phyloP scores from a whole-genome alignment of 2,797 vertebrate genomes.

The Naso thynnoides region DNA sequence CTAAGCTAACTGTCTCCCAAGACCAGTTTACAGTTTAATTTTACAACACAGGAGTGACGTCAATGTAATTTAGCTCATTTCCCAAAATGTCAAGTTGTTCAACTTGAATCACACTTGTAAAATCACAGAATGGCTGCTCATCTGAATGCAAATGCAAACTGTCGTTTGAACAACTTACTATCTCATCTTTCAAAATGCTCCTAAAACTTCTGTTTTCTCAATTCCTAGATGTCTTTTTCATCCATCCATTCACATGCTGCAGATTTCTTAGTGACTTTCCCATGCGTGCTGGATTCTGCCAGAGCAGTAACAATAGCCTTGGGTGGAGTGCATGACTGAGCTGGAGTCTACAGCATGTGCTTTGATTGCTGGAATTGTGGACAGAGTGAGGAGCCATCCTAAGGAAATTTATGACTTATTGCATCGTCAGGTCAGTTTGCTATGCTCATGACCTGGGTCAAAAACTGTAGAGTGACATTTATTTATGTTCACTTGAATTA shows the following conservation, averaged over 20 bases:
- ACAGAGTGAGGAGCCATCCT: slow-evolving; percentile 45
- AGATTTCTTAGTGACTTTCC: slow-evolving; percentile 78
- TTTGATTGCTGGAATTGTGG: slow-evolving; percentile 70
- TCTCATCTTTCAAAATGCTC: slow-evolving; percentile 27
- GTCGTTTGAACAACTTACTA: slow-evolving; percentile 5
- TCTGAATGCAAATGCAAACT: slow-evolving; percentile 3
- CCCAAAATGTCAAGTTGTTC: background rate
- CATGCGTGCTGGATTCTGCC: slow-evolving; percentile 67
- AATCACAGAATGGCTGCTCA: slow-evolving; percentile 10
- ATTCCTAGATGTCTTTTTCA: slow-evolving; percentile 33
- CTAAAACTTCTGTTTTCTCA: slow-evolving; percentile 26
- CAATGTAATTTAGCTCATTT: background rate
- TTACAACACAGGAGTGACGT: background rate
- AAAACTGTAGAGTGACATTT: slow-evolving; percentile 14
- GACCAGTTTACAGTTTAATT: background rate
- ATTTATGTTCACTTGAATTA: slow-evolving; percentile 23
- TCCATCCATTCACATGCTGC: slow-evolving; percentile 50
- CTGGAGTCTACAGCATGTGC: slow-evolving; percentile 68
- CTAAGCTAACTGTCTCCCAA: background rate
- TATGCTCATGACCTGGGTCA: slow-evolving; percentile 22
- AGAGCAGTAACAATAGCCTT: slow-evolving; percentile 75
- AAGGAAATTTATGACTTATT: slow-evolving; percentile 53
- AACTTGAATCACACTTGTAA: slow-evolving; percentile 2
- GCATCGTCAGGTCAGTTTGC: slow-evolving; percentile 35
- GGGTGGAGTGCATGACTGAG: slow-evolving; percentile 81